Evolutionary conservation across 2,888 invertebrate species (phyloP).

Genomic region (Rhyacophila evoluta): DNA sequence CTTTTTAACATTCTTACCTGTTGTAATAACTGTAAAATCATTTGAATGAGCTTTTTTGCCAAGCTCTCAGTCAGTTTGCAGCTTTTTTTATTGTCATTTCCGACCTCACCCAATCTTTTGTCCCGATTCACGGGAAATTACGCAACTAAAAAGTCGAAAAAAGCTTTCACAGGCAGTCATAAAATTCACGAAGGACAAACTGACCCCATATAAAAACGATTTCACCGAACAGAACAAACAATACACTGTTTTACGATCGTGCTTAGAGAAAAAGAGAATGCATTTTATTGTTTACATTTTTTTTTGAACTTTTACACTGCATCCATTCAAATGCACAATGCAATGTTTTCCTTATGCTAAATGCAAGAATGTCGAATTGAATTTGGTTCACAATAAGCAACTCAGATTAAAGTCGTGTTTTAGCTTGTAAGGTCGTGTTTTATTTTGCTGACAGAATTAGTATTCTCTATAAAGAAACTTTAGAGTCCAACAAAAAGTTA

Average conservation of each 20-base stretch:
- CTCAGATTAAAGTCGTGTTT: background rate
- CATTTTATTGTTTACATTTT: background rate
- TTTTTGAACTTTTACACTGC: background rate
- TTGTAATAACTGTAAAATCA: constrained; percentile 9
- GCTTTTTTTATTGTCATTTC: constrained; percentile 10
- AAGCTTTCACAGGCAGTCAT: background rate
- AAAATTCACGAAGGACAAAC: background rate
- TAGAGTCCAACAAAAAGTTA: too few relatives aligned
- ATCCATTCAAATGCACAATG: constrained; percentile 22
- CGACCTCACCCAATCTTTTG: constrained; percentile 28
- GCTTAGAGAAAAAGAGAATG: constrained; percentile 20
- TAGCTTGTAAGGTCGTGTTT: background rate
- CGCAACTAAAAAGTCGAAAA: constrained; percentile 2
- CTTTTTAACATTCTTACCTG: background rate
- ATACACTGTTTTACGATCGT: background rate
- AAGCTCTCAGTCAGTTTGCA: constrained; percentile 1
- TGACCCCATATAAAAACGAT: background rate
- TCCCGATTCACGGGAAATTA: background rate
- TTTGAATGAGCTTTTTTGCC: background rate
- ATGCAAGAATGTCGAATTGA: background rate
- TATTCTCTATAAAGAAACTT: too few relatives aligned
- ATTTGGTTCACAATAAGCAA: background rate
- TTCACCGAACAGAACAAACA: background rate
- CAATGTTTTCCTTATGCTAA: constrained; percentile 17
- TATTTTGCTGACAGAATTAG: too few relatives aligned